A percentile compares a stretch with the other conserved stretches of the same genome.
Evolutionary conservation across 2,797 vertebrate species (phyloP).

Genomic region (Oreonectes daqikongensis): DNA sequence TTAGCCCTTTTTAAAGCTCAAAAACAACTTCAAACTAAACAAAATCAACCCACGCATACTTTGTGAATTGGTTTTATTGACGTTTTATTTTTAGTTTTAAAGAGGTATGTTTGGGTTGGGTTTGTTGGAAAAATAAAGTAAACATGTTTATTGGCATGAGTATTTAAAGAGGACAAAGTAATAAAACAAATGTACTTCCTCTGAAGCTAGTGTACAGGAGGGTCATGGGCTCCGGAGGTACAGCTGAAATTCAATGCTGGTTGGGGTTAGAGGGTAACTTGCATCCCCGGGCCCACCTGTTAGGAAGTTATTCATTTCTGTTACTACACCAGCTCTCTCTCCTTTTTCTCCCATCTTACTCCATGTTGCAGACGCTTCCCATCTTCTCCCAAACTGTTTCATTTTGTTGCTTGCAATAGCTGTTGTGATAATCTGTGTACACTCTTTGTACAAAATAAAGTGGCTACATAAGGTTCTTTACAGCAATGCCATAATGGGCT

Average conservation of each 20-base stretch:
- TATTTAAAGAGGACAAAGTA: conserved; percentile 59
- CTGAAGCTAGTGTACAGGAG: conserved; percentile 53
- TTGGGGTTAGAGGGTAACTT: conserved; percentile 61
- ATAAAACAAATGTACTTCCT: conserved; percentile 67
- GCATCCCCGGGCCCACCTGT: conserved; percentile 66
- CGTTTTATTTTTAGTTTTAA: conserved; percentile 13
- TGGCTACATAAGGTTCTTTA: too few species aligned
- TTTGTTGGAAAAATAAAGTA: not conserved
- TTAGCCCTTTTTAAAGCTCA: conserved; percentile 2
- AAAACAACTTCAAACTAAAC: not conserved
- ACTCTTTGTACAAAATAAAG: too few species aligned
- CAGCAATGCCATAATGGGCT: too few species aligned
- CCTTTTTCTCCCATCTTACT: conserved; percentile 37
- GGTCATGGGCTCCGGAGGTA: conserved; percentile 64
- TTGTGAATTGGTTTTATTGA: not conserved
- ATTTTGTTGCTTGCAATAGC: too few species aligned
- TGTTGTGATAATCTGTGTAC: too few species aligned
- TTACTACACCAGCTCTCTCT: conserved; percentile 51
- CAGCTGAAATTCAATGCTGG: conserved; percentile 66
- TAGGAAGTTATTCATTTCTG: conserved; percentile 73
- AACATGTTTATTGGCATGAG: not conserved
- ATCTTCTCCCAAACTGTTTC: too few species aligned
- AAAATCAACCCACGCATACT: not conserved
- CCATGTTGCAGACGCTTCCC: too few species aligned
- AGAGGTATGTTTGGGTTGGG: conserved; percentile 7